Conservation (phyloP, 2,797 vertebrate genomes). For the Coregonus sp. region DNA sequence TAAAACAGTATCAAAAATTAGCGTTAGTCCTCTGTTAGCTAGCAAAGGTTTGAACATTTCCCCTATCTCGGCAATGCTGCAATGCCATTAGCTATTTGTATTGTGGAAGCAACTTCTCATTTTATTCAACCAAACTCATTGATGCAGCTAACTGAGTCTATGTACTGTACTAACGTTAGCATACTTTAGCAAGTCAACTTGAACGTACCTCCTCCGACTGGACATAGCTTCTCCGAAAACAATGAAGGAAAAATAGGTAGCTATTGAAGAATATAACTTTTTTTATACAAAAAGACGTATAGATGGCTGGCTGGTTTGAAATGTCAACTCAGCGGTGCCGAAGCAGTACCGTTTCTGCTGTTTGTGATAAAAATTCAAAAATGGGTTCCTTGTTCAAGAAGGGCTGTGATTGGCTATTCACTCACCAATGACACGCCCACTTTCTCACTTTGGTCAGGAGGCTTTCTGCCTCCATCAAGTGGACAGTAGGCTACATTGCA, state of each 20-base stretch:
- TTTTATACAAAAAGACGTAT: background rate
- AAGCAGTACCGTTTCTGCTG: background rate
- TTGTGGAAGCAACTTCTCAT: too few species aligned
- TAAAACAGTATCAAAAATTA: too few species aligned
- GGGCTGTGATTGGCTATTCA: background rate
- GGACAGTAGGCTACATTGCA: background rate
- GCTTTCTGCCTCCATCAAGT: background rate
- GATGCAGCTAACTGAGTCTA: background rate
- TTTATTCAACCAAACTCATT: background rate
- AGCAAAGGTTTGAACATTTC: background rate
- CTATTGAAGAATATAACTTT: background rate
- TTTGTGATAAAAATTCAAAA: background rate
- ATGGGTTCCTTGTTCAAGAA: background rate
- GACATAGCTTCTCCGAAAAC: conserved; percentile 24
- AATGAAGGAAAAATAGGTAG: background rate
- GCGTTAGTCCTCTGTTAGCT: too few species aligned
- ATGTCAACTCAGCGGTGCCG: background rate
- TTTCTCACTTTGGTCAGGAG: background rate
- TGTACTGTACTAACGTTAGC: too few species aligned
- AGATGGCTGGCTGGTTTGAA: background rate
- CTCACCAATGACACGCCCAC: background rate
- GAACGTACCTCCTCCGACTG: conserved; percentile 46
- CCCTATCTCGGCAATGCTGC: too few species aligned
- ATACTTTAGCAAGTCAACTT: background rate
- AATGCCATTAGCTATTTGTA: too few species aligned